Evolutionary conservation across 2,113 vertebrate species (phyloP).

Genomic region (Pelecanoides urinatrix): DNA sequence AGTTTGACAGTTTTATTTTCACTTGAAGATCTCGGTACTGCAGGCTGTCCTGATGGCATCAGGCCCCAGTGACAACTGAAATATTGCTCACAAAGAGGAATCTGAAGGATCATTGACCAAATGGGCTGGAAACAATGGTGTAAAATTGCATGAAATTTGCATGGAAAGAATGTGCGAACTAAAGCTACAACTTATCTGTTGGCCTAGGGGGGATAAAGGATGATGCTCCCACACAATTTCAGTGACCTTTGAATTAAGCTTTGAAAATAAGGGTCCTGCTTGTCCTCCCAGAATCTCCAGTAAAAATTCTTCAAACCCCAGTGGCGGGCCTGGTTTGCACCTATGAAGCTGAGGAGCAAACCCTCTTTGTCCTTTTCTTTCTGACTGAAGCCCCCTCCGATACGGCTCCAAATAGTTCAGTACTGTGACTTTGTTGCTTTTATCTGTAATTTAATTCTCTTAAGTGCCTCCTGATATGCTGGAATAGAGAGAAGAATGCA

Average conservation of each 20-base stretch:
- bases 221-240: background rate
- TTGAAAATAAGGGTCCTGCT: background rate
- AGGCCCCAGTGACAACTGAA: background rate
- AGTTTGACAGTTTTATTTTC: slow-evolving; percentile 52
- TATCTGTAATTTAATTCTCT: background rate
- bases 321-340: background rate
- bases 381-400: background rate
- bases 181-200: background rate
- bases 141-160: slow-evolving; percentile 3
- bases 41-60: background rate
- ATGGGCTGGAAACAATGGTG: background rate
- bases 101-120: background rate
- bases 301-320: background rate
- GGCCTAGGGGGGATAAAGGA: background rate
- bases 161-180: background rate
- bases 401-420: background rate
- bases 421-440: background rate
- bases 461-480: background rate
- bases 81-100: background rate
- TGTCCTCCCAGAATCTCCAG: background rate
- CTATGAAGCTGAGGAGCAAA: background rate
- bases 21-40: background rate
- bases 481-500: background rate
- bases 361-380: background rate
- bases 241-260: background rate